Evolutionary conservation across 64 coral and sea anemone genomes (phyloP).

Genomic region (Trachythela sp.): DNA sequence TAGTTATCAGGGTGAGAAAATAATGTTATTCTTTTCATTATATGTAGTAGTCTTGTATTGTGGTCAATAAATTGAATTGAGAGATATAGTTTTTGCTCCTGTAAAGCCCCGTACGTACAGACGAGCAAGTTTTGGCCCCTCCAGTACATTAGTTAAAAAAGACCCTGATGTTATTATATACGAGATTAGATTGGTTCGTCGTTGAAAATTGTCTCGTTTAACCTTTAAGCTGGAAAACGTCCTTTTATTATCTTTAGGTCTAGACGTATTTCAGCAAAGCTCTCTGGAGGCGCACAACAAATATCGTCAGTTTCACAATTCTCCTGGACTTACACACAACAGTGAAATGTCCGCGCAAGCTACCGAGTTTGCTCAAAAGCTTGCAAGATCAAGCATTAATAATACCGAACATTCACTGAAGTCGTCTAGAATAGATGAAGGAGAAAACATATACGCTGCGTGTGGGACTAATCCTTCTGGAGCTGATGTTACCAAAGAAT

Average conservation of each 20-base stretch:
- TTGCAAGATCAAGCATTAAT: neutral
- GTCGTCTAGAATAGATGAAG: neutral
- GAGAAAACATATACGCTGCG: neutral
- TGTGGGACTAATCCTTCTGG: neutral
- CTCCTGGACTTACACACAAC: neutral
- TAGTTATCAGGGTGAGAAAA: no score
- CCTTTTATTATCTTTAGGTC: neutral
- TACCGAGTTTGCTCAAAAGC: neutral
- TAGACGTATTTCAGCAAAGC: neutral
- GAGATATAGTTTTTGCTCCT: no score
- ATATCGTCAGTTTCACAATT: neutral
- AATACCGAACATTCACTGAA: neutral
- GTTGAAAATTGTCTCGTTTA: no score
- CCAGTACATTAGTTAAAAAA: no score
- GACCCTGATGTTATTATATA: no score
- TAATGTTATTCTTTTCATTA: no score
- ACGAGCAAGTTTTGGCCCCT: no score
- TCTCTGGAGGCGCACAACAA: neutral
- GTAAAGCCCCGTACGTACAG: no score
- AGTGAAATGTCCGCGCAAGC: neutral
- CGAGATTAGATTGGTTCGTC: no score
- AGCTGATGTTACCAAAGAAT: neutral
- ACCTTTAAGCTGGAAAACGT: neutral
- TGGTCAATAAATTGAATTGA: no score
- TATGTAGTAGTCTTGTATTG: no score